Conservation (phyloP, 2,888 invertebrate genomes). For the Thyatira batis region DNA sequence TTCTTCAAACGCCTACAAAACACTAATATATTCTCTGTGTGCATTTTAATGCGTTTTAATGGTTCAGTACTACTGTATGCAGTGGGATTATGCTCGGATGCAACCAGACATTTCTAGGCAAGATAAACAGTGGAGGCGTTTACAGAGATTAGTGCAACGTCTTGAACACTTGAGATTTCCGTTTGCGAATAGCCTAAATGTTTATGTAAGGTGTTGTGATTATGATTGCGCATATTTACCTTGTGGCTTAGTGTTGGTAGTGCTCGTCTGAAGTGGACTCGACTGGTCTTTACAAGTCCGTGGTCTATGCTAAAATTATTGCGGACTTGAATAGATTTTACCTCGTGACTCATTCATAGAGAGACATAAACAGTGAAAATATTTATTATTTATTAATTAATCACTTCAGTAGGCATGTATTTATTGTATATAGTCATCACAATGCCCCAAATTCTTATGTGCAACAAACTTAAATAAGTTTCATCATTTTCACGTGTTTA, state of each 20-base stretch:
- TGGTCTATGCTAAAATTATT: background rate
- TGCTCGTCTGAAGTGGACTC: background rate
- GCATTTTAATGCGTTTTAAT: slow-evolving; percentile 64
- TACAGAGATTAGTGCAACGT: slow-evolving; percentile 68
- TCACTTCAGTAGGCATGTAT: background rate
- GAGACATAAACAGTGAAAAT: background rate
- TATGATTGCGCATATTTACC: slow-evolving; percentile 7
- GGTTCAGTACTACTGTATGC: slow-evolving; percentile 55
- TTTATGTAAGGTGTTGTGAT: slow-evolving; percentile 35
- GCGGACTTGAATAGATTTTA: background rate
- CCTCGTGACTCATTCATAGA: background rate
- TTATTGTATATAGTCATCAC: too few relatives aligned
- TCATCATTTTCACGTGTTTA: too few relatives aligned
- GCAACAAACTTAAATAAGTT: too few relatives aligned
- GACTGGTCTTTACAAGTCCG: background rate
- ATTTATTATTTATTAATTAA: background rate
- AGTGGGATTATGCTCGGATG: slow-evolving; percentile 63
- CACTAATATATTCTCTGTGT: slow-evolving; percentile 21
- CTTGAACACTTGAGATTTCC: slow-evolving; percentile 63
- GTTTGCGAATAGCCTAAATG: slow-evolving; percentile 58
- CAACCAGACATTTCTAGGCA: slow-evolving; percentile 67
- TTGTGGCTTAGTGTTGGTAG: slow-evolving; percentile 9
- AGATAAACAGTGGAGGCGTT: slow-evolving; percentile 74
- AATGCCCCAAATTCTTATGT: too few relatives aligned
- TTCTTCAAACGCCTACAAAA: slow-evolving; percentile 39